Percentiles rank a stretch among this genome's conserved stretches.
These are phyloP conservation scores for Rafetus swinhoei DNA, from an alignment of 2,113 vertebrate genomes.

Conservation along the genomic window DNA sequence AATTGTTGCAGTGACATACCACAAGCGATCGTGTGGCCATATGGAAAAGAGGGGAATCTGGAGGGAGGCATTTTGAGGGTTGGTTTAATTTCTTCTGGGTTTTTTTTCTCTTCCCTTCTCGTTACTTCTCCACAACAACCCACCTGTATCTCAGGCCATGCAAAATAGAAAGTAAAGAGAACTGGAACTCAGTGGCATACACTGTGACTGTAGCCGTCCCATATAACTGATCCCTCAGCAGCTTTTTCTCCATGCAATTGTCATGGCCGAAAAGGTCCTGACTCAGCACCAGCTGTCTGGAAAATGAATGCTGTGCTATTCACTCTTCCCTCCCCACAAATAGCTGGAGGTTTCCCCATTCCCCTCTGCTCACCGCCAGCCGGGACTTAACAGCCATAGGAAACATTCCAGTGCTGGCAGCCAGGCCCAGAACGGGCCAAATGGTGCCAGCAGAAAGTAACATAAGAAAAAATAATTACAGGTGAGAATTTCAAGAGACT, in stretches of 20 bases:
- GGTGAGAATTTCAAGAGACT: not conserved
- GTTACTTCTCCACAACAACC: not conserved
- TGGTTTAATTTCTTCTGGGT: not conserved
- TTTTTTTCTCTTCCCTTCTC: not conserved
- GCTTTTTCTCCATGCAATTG: conserved; percentile 17
- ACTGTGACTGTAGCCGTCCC: accelerated
- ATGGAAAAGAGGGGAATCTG: not conserved
- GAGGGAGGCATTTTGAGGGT: not conserved
- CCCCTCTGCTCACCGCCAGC: not conserved
- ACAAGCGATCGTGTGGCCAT: not conserved
- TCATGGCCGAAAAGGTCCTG: conserved; percentile 13
- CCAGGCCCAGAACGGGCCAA: accelerated
- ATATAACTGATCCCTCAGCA: not conserved
- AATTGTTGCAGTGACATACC: not conserved
- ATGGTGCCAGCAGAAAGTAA: not conserved
- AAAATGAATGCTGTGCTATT: conserved; percentile 32
- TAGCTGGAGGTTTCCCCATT: not conserved
- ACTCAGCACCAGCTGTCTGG: conserved; percentile 64
- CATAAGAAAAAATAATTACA: accelerated
- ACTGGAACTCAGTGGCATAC: not conserved
- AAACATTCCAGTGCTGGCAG: accelerated
- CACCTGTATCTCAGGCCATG: accelerated
- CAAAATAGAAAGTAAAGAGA: accelerated
- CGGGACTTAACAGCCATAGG: accelerated
- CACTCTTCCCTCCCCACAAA: conserved; percentile 42